Evolutionary conservation across 1,140 invertebrate species (phyloP).

Genomic region (Chrysomallon squamiferum): DNA sequence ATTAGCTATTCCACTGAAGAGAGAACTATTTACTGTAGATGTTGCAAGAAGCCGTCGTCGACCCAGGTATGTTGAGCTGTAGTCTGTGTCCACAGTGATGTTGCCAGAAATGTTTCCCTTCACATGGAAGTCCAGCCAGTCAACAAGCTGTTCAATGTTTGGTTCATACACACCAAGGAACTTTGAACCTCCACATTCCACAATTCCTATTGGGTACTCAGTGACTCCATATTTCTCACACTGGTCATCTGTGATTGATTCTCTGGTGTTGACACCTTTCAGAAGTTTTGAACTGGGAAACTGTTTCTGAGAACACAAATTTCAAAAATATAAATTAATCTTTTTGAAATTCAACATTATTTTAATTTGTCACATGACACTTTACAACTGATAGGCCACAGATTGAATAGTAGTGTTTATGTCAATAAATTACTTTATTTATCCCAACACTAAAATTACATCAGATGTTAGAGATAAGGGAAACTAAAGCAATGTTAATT

Average conservation of each 20-base stretch:
- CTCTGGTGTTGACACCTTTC: slow-evolving; percentile 41
- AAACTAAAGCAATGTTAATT: too few species aligned
- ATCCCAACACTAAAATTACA: too few species aligned
- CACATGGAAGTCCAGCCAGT: slow-evolving; percentile 28
- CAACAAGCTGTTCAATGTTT: slow-evolving; percentile 16
- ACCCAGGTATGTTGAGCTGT: slow-evolving; percentile 6
- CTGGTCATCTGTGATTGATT: slow-evolving; percentile 45
- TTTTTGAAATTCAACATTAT: background rate
- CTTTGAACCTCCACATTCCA: slow-evolving; percentile 30
- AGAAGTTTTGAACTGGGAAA: slow-evolving; percentile 32
- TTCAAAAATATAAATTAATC: background rate
- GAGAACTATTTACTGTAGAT: slow-evolving; percentile 22
- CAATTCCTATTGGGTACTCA: slow-evolving; percentile 29
- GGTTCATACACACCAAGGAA: slow-evolving; percentile 55
- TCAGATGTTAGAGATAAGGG: too few species aligned
- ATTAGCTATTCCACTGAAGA: slow-evolving; percentile 48
- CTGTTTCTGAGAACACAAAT: slow-evolving; percentile 29
- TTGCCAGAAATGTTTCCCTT: slow-evolving; percentile 44
- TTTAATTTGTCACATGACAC: too few species aligned
- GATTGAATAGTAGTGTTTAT: too few species aligned
- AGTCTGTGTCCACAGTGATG: slow-evolving; percentile 31
- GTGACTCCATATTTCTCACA: slow-evolving; percentile 38
- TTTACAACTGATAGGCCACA: too few species aligned
- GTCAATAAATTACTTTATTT: too few species aligned
- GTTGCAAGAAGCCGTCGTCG: slow-evolving; percentile 46